Conservation (phyloP, 1,140 invertebrate species). For the Dreissena polymorpha region DNA sequence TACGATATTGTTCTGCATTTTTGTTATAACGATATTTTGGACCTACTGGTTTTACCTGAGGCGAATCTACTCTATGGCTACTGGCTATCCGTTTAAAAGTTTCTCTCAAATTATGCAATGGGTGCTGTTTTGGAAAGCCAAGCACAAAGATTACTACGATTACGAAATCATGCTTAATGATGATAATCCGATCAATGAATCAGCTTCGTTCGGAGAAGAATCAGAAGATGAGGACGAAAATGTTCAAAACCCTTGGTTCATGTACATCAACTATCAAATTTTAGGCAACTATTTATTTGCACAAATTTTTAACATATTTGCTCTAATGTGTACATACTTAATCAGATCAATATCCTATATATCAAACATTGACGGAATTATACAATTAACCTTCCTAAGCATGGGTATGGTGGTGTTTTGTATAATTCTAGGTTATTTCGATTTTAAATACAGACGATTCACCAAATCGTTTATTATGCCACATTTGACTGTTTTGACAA, state of each 20-base stretch:
- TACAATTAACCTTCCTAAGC: not conserved
- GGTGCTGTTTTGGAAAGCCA: constrained; percentile 18
- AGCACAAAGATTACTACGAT: constrained; percentile 27
- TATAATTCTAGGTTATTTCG: constrained; percentile 1
- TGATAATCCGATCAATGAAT: not conserved
- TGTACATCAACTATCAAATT: constrained; percentile 14
- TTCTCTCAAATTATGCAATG: not conserved
- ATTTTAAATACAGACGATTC: constrained; percentile 11
- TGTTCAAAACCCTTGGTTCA: constrained; percentile 8
- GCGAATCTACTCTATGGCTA: constrained; percentile 14
- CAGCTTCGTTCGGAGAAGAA: not conserved
- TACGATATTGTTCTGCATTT: not conserved
- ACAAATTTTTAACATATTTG: constrained; percentile 10
- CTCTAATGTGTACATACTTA: not conserved
- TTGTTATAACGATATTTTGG: constrained; percentile 12
- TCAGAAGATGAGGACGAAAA: not conserved
- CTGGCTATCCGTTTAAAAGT: not conserved
- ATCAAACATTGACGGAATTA: not conserved
- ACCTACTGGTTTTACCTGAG: constrained; percentile 9
- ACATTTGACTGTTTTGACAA: not conserved
- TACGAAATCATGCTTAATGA: constrained; percentile 4
- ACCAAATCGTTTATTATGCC: constrained; percentile 19
- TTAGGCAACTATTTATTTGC: constrained; percentile 19
- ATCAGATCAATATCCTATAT: not conserved
- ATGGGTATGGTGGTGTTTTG: not conserved